phyloP scores from a whole-genome alignment of 2,888 invertebrate species.

The Melipona bicolor region DNA sequence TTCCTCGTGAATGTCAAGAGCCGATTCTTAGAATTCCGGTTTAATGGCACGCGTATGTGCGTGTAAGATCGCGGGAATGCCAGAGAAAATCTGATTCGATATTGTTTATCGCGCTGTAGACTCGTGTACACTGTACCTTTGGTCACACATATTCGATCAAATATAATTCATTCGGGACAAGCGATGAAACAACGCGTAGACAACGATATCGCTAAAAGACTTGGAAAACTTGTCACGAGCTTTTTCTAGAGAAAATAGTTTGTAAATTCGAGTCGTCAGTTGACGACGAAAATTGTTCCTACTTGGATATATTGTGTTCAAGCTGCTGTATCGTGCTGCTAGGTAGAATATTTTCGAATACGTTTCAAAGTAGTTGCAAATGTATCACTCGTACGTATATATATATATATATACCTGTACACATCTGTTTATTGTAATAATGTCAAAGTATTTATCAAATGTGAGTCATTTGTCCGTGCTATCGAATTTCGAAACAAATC shows the following conservation, averaged over 20 bases:
- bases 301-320: not conserved
- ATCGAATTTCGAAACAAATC: no score
- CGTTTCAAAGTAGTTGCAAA: no score
- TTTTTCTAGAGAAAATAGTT: no score
- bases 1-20: conserved; percentile 70
- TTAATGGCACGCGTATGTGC: conserved; percentile 36
- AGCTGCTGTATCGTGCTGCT: not conserved
- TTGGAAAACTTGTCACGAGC: no score
- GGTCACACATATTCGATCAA: not conserved
- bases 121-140: not conserved
- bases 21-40: conserved; percentile 68
- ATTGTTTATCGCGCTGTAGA: conserved; percentile 2
- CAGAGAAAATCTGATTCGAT: conserved; percentile 19
- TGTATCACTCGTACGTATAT: no score
- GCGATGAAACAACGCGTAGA: not conserved
- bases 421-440: no score
- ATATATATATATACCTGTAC: no score
- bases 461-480: no score
- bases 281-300: no score
- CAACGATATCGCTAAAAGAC: no score
- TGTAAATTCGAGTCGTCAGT: no score
- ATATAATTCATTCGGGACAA: not conserved
- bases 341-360: not conserved
- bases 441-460: no score
- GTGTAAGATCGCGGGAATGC: conserved; percentile 11